Evolutionary conservation across 2,113 vertebrate genomes (phyloP).

Genomic region (Aramus guarauna): DNA sequence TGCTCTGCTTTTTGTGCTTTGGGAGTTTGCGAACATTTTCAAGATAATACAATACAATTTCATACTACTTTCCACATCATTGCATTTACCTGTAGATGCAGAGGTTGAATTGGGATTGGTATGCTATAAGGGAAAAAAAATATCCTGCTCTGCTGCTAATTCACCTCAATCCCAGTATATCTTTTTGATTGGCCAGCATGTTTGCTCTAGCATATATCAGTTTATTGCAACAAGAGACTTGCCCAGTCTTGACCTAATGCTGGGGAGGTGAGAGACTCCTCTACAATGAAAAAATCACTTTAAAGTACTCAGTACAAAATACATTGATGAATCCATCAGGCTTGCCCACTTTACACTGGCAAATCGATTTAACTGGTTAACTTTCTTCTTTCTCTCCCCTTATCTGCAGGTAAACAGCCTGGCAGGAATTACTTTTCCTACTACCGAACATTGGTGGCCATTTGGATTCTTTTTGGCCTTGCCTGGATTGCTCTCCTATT

Average conservation of each 20-base stretch:
- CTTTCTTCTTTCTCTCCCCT: neutral
- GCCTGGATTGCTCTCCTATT: constrained; percentile 73
- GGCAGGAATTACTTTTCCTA: constrained; percentile 30
- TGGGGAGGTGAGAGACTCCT: neutral
- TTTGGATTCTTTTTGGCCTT: constrained; percentile 73
- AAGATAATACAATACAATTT: neutral
- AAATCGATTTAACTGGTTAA: neutral
- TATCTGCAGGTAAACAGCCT: constrained; percentile 39
- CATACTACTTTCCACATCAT: neutral
- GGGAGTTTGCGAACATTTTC: neutral
- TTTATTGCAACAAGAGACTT: neutral
- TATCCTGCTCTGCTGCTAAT: neutral
- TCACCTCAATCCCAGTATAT: neutral
- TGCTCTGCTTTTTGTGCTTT: neutral
- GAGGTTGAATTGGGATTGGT: neutral
- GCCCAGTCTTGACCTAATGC: neutral
- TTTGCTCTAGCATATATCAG: neutral
- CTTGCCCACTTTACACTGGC: neutral
- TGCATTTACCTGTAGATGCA: neutral
- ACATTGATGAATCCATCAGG: neutral
- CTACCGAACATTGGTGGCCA: constrained; percentile 43
- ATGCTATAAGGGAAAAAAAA: neutral
- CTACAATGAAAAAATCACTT: neutral
- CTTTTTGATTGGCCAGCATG: neutral
- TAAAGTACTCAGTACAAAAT: neutral